These are phyloP conservation scores for Adelges cooleyi DNA, from an alignment of 1,140 invertebrate genomes.

Conservation along the genomic window DNA sequence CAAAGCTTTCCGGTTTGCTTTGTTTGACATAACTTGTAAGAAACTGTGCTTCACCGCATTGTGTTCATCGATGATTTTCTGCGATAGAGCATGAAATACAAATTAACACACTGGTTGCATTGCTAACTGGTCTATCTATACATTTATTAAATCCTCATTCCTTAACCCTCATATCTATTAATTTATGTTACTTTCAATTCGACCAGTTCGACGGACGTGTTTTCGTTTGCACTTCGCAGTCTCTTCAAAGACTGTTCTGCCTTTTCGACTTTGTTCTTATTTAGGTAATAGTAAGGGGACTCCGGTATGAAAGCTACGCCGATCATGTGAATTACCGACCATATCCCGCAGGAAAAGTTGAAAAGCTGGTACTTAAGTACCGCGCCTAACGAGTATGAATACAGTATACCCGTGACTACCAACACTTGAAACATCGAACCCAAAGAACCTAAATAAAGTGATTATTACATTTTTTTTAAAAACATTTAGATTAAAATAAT, in stretches of 20 bases:
- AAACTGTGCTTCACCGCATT: not conserved
- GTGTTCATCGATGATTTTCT: too few relatives aligned
- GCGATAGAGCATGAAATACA: too few relatives aligned
- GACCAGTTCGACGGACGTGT: too few relatives aligned
- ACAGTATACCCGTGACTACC: constrained; percentile 67
- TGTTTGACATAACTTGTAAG: constrained; percentile 35
- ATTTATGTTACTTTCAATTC: too few relatives aligned
- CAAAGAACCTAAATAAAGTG: constrained; percentile 49
- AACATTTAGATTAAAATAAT: too few relatives aligned
- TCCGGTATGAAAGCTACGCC: constrained; percentile 67
- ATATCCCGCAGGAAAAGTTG: constrained; percentile 50
- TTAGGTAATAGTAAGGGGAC: constrained; percentile 59
- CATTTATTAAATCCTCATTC: too few relatives aligned
- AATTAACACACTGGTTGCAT: too few relatives aligned
- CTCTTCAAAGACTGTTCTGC: not conserved
- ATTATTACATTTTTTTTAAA: too few relatives aligned
- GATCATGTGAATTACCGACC: constrained; percentile 53
- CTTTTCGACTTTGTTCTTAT: constrained; percentile 37
- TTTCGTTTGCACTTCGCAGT: not conserved
- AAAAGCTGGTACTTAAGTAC: constrained; percentile 51
- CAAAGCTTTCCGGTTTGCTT: not conserved
- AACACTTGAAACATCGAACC: constrained; percentile 74
- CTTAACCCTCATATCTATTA: too few relatives aligned
- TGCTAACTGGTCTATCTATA: too few relatives aligned
- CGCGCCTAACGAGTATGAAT: constrained; percentile 59